Evolutionary conservation across 2,113 vertebrate species (phyloP), one percentile per base, ranked within the genome.

Genomic region (Illadopsis cleaveri): DNA sequence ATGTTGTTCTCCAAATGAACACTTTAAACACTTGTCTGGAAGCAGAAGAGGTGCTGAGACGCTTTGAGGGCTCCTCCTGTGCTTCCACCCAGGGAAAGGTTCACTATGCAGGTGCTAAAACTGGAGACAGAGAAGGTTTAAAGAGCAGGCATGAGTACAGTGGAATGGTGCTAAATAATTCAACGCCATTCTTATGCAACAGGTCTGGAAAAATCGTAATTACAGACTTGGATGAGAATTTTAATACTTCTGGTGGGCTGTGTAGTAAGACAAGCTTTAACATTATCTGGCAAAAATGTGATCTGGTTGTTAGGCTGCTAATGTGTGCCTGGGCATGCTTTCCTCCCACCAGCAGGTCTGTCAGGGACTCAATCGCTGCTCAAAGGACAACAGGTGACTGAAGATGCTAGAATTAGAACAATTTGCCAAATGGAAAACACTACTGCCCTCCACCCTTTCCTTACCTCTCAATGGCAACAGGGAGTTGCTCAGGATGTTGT

Each of bases 191-290:
- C 40, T 80, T 76, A 37, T 30, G 66, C 82, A 80, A 88, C 58
- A 96, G 90, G 62, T 80, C 70, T 94, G 92, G 62, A 90, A 82
- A 96, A 82, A 94, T 76, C n/a, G 15, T 90, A 90, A 53, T 92
- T 90, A 65, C 70, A 69, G 94, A 53, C 68, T 94, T 77, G 65
- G 64, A 69, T 80, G 82, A 85, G 90, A 90, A 90, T 96, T 90
- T 85, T 80, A 82, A 87, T 95, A n/a, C 54, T 87, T 82, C n/a
- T 69, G 66, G 71, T 93, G 90, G 88, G 90, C 90, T 87, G 90
- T 45, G 57, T 82, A 76, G 92, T 88, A 92, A 90, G 94, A 79
- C 31, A 27, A 56, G 79, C 73, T 90, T 90, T 87, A 93, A 72
- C 48, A 21, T 79, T 37, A 40, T 35, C 71, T 95, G 90, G 85